phyloP scores from a whole-genome alignment of 2,797 vertebrate genomes.

The Glossophaga mutica region DNA sequence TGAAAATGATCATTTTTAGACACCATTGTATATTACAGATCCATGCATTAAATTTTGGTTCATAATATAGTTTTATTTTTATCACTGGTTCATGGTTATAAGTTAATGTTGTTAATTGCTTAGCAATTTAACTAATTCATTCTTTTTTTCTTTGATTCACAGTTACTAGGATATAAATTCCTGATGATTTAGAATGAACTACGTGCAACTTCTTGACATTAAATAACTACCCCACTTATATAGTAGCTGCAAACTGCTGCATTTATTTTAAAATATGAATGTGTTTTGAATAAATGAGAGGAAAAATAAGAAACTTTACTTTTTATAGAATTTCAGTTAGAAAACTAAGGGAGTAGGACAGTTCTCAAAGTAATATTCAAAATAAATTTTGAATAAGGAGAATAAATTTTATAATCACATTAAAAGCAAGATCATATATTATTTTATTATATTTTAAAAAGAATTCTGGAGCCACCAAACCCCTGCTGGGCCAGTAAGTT shows the following conservation, averaged over 20 bases:
- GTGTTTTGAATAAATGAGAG: neutral
- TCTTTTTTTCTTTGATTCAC: neutral
- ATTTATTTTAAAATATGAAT: neutral
- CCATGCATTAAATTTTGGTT: neutral
- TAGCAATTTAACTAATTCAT: neutral
- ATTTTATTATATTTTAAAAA: neutral
- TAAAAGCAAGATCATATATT: neutral
- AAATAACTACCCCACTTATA: neutral
- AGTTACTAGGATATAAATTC: neutral
- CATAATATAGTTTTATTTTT: neutral
- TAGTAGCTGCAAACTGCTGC: neutral
- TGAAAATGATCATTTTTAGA: neutral
- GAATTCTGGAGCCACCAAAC: neutral
- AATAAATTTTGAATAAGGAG: neutral
- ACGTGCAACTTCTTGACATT: neutral
- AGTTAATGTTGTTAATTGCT: neutral
- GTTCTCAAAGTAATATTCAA: neutral
- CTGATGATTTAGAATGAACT: neutral
- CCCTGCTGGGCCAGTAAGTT: neutral
- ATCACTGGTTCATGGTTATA: neutral
- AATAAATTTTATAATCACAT: neutral
- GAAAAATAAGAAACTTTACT: neutral
- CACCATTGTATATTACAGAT: neutral
- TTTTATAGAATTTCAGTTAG: neutral
- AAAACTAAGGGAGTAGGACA: neutral